Evolutionary conservation across 2,888 invertebrate species (phyloP).

Genomic region (Dicranocentrus wangi): DNA sequence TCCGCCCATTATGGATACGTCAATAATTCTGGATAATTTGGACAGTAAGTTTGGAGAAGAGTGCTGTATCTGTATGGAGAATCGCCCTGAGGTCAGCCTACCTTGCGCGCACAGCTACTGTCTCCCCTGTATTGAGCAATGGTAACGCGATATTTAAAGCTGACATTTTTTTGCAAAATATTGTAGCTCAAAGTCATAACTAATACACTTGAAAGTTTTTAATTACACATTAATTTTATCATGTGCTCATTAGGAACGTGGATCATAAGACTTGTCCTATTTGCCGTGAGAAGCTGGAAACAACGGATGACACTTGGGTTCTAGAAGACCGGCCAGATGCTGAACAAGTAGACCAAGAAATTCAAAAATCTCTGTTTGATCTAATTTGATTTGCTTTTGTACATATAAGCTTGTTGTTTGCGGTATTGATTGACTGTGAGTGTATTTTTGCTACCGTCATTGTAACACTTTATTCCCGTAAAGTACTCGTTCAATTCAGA

Average conservation of each 20-base stretch:
- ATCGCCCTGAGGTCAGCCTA: slow-evolving; percentile 81
- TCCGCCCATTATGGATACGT: slow-evolving; percentile 69
- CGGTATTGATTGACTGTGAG: neutral
- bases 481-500: neutral
- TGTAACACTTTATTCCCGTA: neutral
- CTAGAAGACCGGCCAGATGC: slow-evolving; percentile 79
- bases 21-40: slow-evolving; percentile 73
- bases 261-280: slow-evolving; percentile 82
- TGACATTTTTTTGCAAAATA: too few species aligned
- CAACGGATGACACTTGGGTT: slow-evolving; percentile 81
- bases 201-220: too few species aligned
- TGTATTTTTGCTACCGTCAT: neutral
- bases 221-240: slow-evolving; percentile 22
- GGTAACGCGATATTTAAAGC: too few species aligned
- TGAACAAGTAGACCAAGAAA: slow-evolving; percentile 74
- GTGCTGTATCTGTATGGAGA: slow-evolving; percentile 84
- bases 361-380: slow-evolving; percentile 73
- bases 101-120: slow-evolving; percentile 84
- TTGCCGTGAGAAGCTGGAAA: slow-evolving; percentile 80
- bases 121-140: slow-evolving; percentile 82
- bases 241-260: slow-evolving; percentile 83
- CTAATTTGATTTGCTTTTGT: slow-evolving; percentile 38
- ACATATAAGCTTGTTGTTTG: slow-evolving; percentile 21
- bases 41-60: slow-evolving; percentile 75
- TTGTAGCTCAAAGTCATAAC: too few species aligned